phyloP scores from a whole-genome alignment of 2,888 invertebrate species.

The Ecliptopera silaceata region DNA sequence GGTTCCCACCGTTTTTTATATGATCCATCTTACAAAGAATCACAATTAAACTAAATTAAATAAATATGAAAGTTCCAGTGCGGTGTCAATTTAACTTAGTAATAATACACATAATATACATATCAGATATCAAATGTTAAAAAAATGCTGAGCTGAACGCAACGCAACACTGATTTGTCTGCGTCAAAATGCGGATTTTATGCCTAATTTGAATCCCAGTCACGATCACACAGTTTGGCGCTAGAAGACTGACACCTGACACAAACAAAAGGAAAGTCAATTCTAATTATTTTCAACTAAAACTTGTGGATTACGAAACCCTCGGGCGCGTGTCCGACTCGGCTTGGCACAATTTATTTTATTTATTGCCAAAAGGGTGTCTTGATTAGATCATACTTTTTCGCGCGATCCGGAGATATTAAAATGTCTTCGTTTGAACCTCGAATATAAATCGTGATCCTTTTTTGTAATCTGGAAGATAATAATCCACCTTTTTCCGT shows the following conservation, averaged over 20 bases:
- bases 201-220: background rate
- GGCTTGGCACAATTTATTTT: constrained; percentile 45
- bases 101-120: too few species aligned
- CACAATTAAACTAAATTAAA: too few species aligned
- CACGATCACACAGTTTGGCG: background rate
- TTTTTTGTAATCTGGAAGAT: constrained; percentile 45
- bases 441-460: constrained; percentile 46
- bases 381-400: constrained; percentile 57
- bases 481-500: constrained; percentile 38
- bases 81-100: too few species aligned
- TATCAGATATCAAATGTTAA: too few species aligned
- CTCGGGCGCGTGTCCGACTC: background rate
- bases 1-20: too few species aligned
- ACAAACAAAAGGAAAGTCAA: background rate
- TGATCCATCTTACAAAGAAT: too few species aligned
- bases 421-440: constrained; percentile 49
- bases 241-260: background rate
- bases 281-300: background rate
- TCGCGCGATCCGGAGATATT: constrained; percentile 47
- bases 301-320: background rate
- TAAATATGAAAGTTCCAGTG: too few species aligned
- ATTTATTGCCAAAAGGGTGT: constrained; percentile 63
- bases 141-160: too few species aligned
- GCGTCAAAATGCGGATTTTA: too few species aligned
- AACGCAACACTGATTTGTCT: too few species aligned